Evolutionary conservation across 2,888 invertebrate species (phyloP).

Genomic region (Spilarctia lutea): DNA sequence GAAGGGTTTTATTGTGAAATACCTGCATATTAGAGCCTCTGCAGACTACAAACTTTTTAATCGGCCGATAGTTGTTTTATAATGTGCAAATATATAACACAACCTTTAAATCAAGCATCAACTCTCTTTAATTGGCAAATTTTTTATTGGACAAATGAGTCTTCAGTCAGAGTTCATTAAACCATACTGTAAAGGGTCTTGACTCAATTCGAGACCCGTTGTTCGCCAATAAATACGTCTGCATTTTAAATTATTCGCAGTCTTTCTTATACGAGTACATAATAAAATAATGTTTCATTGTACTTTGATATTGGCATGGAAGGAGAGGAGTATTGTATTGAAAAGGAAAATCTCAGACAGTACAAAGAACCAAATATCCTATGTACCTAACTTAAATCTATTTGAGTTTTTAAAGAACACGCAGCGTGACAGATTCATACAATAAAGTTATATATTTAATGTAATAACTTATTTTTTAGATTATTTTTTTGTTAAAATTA

Average conservation of each 20-base stretch:
- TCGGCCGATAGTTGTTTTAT: no score
- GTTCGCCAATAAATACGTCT: conserved; percentile 1
- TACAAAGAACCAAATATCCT: not conserved
- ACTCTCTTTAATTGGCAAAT: not conserved
- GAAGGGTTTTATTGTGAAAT: no score
- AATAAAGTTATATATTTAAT: not conserved
- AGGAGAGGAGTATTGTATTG: not conserved
- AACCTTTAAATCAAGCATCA: no score
- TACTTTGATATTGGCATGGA: not conserved
- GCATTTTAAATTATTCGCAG: conserved; percentile 7
- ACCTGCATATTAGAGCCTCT: no score
- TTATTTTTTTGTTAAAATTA: no score
- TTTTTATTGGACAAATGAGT: not conserved
- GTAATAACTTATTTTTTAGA: no score
- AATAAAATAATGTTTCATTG: not conserved
- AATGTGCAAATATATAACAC: no score
- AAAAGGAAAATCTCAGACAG: not conserved
- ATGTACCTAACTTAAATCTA: not conserved
- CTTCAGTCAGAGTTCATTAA: conserved; percentile 36
- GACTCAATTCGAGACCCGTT: conserved; percentile 39
- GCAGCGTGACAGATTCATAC: not conserved
- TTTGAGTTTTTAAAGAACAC: not conserved
- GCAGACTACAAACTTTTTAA: no score
- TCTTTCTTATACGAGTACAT: conserved; percentile 10
- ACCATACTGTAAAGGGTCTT: conserved; percentile 41